Conservation (phyloP, 1,140 invertebrate species). For the Tetramorium alpestre region DNA sequence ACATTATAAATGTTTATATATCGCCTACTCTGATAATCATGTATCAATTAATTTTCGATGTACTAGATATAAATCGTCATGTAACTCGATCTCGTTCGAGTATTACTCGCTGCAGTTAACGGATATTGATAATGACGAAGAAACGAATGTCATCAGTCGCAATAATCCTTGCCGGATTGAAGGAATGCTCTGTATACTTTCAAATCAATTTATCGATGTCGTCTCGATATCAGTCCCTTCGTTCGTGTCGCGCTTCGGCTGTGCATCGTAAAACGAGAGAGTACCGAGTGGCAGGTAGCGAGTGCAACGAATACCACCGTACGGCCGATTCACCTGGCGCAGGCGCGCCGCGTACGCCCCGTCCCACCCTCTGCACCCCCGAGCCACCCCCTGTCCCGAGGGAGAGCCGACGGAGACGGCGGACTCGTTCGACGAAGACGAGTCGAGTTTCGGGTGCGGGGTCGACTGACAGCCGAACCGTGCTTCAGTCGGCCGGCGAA, state of each 20-base stretch:
- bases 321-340: constrained; percentile 72
- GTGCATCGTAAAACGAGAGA: constrained; percentile 32
- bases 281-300: constrained; percentile 61
- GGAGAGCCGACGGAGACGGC: constrained; percentile 75
- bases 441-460: constrained; percentile 76
- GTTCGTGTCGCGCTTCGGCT: neutral
- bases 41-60: constrained; percentile 11
- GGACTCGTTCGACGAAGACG: constrained; percentile 78
- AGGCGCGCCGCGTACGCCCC: constrained; percentile 55
- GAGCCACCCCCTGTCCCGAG: constrained; percentile 53
- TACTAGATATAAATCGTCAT: neutral
- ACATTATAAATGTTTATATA: neutral
- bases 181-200: neutral
- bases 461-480: constrained; percentile 73
- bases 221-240: constrained; percentile 18
- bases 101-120: neutral
- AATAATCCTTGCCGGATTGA: neutral
- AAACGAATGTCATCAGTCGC: neutral
- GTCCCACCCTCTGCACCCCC: constrained; percentile 45
- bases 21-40: neutral
- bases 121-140: neutral
- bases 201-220: constrained; percentile 23
- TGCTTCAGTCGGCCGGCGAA: constrained; percentile 85
- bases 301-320: constrained; percentile 66
- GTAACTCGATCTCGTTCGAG: neutral